Evolutionary conservation across 2,797 vertebrate genomes (phyloP), one percentile per base, ranked within the genome.

Genomic region (Bucorvus abyssinicus): DNA sequence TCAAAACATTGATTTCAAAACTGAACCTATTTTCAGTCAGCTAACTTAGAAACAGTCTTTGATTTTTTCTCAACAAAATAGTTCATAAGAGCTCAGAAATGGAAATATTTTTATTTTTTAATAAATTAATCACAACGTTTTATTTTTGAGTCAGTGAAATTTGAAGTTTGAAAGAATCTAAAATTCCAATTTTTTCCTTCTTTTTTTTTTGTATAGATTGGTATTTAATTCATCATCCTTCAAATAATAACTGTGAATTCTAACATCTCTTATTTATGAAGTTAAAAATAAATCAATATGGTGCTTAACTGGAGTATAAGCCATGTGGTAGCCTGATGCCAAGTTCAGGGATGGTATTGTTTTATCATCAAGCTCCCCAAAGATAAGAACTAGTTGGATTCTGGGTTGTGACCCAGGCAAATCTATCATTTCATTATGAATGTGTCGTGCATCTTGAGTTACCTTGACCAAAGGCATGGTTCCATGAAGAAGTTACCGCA

Each of bases 381-480:
- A 63, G 44, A 42, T 13, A 79, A 76, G 47, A 89, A 6, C 17
- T 83, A 60, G 68, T 8, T 74, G 49, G 65, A 74, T 77, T 80
- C 64, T 85, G 11, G 49, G 73, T 92, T 94, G 36, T 14, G 52
- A 82, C n/a, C 16, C 16, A 63, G n/a, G 49, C 15, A 74, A 92
- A 96, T 91, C 60, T 64, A 92, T 87, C 75, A 94, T 92, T 94
- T 91, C 23, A 77, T 92, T 91, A 91, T 2, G 20, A 93, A 67
- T n/a, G 40, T 89, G 52, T 79, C 7, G 0, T 80, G 8, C 6
- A 70, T 83, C 45, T 85, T 85, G n/a, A 77, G 40, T 67, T 89
- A 94, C 84, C 71, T 87, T 87, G 60, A 65, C 7, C 40, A 94
- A 96, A 44, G 52, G 10, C 49, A 86, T 18, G 11, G 26, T 27